phyloP scores from a whole-genome alignment of 2,113 vertebrate species.

The Elephantulus edwardii region DNA sequence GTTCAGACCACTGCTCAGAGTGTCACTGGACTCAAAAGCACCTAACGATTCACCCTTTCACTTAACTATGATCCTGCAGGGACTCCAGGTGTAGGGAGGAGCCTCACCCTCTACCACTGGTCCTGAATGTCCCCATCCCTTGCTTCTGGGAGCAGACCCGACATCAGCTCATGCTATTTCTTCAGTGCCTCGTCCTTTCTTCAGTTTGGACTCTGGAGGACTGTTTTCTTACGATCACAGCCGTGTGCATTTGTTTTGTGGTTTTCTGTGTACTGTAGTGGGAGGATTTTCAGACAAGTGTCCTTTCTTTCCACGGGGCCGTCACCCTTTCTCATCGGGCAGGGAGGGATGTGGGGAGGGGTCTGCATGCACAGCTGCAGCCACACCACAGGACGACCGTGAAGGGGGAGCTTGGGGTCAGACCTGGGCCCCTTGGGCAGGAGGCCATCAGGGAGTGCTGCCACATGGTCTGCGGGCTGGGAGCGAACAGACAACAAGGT shows the following conservation, averaged over 20 bases:
- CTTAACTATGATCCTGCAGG: not conserved
- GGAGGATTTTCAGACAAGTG: not conserved
- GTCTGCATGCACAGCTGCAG: not conserved
- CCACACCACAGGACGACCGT: not conserved
- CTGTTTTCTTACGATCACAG: too few species aligned
- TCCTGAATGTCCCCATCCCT: not conserved
- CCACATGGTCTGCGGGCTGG: not conserved
- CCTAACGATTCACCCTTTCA: too few species aligned
- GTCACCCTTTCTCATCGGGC: not conserved
- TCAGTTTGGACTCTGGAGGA: fast-evolving
- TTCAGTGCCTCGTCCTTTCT: not conserved
- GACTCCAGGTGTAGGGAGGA: too few species aligned
- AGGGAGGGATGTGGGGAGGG: not conserved
- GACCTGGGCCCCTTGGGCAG: not conserved
- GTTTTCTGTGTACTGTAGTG: not conserved
- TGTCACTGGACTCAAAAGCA: too few species aligned
- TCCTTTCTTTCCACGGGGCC: not conserved
- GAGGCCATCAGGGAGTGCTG: not conserved
- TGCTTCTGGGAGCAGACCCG: not conserved
- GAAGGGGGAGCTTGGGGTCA: not conserved
- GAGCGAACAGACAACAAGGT: not conserved
- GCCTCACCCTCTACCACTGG: too few species aligned
- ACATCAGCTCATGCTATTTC: not conserved
- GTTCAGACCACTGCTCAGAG: too few species aligned
- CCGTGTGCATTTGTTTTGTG: not conserved